Evolutionary conservation across 2,888 invertebrate genomes (phyloP).

Genomic region (Ophion ellenae): DNA sequence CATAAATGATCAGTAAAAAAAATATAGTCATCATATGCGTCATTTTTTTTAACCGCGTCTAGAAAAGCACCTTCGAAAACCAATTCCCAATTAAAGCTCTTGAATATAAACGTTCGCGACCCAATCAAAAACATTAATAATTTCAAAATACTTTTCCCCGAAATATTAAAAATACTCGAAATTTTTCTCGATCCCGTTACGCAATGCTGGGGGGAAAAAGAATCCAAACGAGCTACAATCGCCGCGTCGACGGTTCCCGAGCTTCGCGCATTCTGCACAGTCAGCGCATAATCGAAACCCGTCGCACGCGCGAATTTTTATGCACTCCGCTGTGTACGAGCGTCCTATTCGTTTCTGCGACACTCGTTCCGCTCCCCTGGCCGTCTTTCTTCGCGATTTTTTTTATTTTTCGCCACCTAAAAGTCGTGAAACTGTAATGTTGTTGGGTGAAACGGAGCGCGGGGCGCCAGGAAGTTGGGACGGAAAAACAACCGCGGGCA

Average conservation of each 20-base stretch:
- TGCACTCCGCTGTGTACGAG: neutral
- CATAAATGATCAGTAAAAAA: too few species aligned
- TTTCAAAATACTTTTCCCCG: too few species aligned
- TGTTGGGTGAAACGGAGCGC: neutral
- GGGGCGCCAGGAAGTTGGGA: slow-evolving; percentile 14
- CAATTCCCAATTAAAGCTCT: too few species aligned
- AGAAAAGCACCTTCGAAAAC: too few species aligned
- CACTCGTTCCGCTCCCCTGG: neutral
- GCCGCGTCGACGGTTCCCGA: neutral
- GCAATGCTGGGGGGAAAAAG: too few species aligned
- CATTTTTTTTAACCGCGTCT: too few species aligned
- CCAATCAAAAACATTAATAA: too few species aligned
- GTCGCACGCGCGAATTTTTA: neutral
- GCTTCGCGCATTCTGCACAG: slow-evolving; percentile 1
- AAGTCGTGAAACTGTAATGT: slow-evolving; percentile 9
- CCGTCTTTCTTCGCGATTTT: neutral
- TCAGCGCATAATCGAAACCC: neutral
- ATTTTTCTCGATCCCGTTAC: too few species aligned
- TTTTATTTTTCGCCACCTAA: neutral
- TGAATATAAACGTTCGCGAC: too few species aligned
- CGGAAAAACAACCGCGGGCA: slow-evolving; percentile 49
- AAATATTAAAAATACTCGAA: too few species aligned
- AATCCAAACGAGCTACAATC: neutral
- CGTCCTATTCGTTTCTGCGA: too few species aligned
- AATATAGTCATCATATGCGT: too few species aligned